Evolutionary conservation across 2,888 invertebrate genomes (phyloP), one percentile per base, ranked within the genome.

Genomic region (Acronicta aceris): DNA sequence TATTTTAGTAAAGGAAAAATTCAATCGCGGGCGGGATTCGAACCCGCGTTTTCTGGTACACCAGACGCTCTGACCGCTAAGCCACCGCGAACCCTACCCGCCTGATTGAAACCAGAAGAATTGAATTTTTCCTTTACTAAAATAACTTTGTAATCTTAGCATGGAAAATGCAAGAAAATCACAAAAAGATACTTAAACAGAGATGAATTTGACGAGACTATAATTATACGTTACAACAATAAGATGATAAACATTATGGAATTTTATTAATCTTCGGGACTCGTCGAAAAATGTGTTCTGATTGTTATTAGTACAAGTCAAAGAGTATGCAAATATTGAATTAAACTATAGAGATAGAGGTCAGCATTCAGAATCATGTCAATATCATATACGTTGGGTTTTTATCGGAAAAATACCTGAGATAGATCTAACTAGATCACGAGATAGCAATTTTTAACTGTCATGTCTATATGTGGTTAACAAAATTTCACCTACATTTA

Each of bases 281-380:
- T 66, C 65, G 65, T 68, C 70, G 74, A 79, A 80, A 64, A 78
- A 74, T 75, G 85, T 78, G 85, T 78, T 78, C 66, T 67, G 85
- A 87, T 89, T 74, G 75, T 65, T 73, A 76, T 66, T 73, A 76
- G 71, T 78, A 41, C 69, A 63, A 87, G 87, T 73, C 81, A 89
- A 89, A 90, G 90, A 89, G 89, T 86, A 82, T 52, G 58, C 13
- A 70, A 77, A 82, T 83, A 82, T 46, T 64, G 83, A 61, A 77
- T 84, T 82, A 83, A 38, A n/a, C 1, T 6, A 38, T 33, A 33
- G 33, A 8, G 30, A 12, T 12, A 33, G 12, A 12, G 33, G 33
- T 33, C 33, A 33, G 33, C 4, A 33, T 33, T 33, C 33, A 33
- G 30, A 30, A 10, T 30, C 10, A 9, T 10, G 1, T 30, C 9